Conservation (phyloP, 2,888 invertebrate genomes). For the Noctua janthe region DNA sequence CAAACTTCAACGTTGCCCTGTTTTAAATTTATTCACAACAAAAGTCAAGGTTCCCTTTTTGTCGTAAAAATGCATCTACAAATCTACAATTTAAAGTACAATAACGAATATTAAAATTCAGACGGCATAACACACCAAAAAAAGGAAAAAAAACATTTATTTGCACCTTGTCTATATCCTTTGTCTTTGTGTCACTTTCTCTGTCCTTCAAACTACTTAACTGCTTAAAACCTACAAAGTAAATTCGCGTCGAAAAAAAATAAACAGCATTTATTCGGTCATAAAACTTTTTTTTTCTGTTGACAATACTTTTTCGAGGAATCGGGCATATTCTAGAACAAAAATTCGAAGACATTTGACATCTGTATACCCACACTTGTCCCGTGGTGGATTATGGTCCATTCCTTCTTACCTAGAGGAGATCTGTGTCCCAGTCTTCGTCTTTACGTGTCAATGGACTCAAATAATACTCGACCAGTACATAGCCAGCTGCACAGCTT, state of each 20-base stretch:
- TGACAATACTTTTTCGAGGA: not conserved
- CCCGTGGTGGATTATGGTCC: not conserved
- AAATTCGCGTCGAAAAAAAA: constrained; percentile 11
- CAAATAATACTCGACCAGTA: too few species aligned
- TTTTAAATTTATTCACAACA: constrained; percentile 4
- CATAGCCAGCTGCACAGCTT: too few species aligned
- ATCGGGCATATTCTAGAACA: not conserved
- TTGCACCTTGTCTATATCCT: constrained; percentile 27
- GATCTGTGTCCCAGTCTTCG: not conserved
- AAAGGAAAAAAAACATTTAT: not conserved
- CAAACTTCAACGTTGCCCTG: not conserved
- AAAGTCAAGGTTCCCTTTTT: not conserved
- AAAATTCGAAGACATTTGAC: not conserved
- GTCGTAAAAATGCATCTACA: constrained; percentile 13
- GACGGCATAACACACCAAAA: constrained; percentile 17
- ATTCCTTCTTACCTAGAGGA: not conserved
- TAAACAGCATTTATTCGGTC: not conserved
- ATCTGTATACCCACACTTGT: not conserved
- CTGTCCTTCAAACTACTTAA: constrained; percentile 31
- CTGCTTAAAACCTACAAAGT: not conserved
- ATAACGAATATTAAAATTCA: not conserved
- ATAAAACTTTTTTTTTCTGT: not conserved
- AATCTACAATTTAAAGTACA: constrained; percentile 25
- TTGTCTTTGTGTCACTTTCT: constrained; percentile 41
- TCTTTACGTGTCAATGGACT: too few species aligned